Evolutionary conservation across 1,140 invertebrate species (phyloP).

Genomic region (Druon quercuslanigerum): DNA sequence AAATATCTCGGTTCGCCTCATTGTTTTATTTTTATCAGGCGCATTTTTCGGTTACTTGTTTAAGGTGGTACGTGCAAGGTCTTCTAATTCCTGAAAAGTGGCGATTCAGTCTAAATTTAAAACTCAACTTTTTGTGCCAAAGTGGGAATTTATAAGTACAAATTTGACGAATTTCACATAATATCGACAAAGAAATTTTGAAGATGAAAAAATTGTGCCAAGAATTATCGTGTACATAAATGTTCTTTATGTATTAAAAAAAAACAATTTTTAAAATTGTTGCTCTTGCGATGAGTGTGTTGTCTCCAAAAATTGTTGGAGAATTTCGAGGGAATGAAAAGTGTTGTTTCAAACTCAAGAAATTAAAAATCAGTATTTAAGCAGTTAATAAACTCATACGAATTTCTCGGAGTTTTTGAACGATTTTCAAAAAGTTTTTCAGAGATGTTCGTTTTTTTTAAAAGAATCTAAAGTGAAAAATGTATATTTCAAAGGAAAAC

Average conservation of each 20-base stretch:
- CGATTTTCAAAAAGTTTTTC: slow-evolving; percentile 7
- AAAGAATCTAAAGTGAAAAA: background rate
- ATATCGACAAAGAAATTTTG: too few species aligned
- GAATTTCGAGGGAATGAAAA: too few species aligned
- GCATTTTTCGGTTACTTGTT: background rate
- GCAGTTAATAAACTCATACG: background rate
- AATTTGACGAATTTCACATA: too few species aligned
- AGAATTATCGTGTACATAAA: too few species aligned
- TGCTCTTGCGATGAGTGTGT: background rate
- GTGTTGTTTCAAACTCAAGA: background rate
- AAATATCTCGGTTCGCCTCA: slow-evolving; percentile 5
- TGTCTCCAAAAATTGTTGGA: too few species aligned
- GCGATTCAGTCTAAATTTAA: background rate
- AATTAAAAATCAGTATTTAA: background rate
- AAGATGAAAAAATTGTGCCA: too few species aligned
- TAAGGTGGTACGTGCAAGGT: background rate
- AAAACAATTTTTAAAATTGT: slow-evolving; percentile 1
- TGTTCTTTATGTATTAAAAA: background rate
- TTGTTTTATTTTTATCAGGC: background rate
- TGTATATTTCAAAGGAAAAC: too few species aligned
- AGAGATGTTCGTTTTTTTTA: background rate
- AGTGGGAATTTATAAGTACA: background rate
- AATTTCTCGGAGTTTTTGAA: slow-evolving; percentile 30
- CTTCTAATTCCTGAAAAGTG: slow-evolving; percentile 18
- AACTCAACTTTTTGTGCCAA: background rate